These are phyloP conservation scores for Okamejei kenojei DNA, from an alignment of 2,797 vertebrate genomes.

Conservation along the genomic window DNA sequence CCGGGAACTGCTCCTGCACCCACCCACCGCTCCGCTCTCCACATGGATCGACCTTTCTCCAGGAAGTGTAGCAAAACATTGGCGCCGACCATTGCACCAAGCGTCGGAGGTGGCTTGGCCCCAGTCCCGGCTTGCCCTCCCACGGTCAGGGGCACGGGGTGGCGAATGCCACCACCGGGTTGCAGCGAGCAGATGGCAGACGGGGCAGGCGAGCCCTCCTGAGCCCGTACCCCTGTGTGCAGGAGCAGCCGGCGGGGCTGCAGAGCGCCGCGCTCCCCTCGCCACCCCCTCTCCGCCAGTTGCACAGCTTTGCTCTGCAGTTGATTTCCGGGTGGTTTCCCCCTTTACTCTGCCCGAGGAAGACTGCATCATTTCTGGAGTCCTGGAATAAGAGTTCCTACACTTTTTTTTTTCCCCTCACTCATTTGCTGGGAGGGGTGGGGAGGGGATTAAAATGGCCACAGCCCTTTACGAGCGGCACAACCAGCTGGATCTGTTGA, in stretches of 20 bases:
- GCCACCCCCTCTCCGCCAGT: not conserved
- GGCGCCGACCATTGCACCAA: slow-evolving; percentile 26
- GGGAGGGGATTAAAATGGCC: slow-evolving; percentile 34
- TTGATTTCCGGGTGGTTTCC: slow-evolving; percentile 29
- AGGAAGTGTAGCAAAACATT: slow-evolving; percentile 64
- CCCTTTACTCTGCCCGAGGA: slow-evolving; percentile 10
- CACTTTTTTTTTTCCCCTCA: not conserved
- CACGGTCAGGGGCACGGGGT: not conserved
- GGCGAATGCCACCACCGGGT: not conserved
- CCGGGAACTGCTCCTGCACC: no score
- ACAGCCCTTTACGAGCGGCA: slow-evolving; percentile 34
- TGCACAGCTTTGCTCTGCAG: slow-evolving; percentile 17
- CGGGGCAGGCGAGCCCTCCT: not conserved
- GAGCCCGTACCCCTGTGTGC: not conserved
- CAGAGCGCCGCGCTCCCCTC: not conserved
- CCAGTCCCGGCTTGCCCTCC: not conserved
- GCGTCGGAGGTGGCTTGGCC: not conserved
- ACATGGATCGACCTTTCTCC: slow-evolving; percentile 51
- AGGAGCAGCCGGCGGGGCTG: not conserved
- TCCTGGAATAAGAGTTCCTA: slow-evolving; percentile 24
- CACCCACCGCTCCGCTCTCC: slow-evolving; percentile 10
- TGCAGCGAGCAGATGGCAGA: not conserved
- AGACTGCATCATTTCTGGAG: slow-evolving; percentile 10
- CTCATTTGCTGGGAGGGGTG: not conserved
- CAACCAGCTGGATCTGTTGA: slow-evolving; percentile 41